Evolutionary conservation across 2,888 invertebrate species (phyloP).

Genomic region (Papilio gigon): DNA sequence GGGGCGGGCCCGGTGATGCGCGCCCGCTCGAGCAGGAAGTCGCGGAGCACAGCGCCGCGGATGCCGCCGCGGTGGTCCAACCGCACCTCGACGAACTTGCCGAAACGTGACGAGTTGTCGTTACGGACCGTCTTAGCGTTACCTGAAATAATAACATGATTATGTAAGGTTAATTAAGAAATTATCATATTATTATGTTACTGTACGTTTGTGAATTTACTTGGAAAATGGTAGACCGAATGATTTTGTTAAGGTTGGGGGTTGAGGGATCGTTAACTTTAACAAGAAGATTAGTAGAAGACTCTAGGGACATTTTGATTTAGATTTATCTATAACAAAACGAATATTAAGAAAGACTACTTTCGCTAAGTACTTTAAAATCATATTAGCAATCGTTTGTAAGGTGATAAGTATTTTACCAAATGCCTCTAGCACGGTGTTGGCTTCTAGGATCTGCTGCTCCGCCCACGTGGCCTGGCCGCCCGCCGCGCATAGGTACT

Average conservation of each 20-base stretch:
- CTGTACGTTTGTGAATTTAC: too few species aligned
- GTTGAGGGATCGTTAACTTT: too few species aligned
- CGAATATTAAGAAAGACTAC: too few species aligned
- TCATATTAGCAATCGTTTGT: slow-evolving; percentile 3
- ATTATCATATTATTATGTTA: slow-evolving; percentile 24
- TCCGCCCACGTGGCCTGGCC: slow-evolving; percentile 92
- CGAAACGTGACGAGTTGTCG: slow-evolving; percentile 96
- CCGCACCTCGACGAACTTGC: slow-evolving; percentile 97
- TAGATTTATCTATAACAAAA: too few species aligned
- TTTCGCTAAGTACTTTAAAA: too few species aligned
- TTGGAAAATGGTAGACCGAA: too few species aligned
- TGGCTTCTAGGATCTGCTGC: slow-evolving; percentile 96
- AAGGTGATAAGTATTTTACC: slow-evolving; percentile 80
- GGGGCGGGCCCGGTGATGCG: slow-evolving; percentile 94
- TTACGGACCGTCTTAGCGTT: slow-evolving; percentile 97
- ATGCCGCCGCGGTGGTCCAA: slow-evolving; percentile 94
- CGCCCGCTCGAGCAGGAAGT: slow-evolving; percentile 94
- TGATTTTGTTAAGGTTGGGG: too few species aligned
- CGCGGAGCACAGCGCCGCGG: slow-evolving; percentile 94
- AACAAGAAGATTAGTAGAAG: too few species aligned
- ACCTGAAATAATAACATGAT: slow-evolving; percentile 76
- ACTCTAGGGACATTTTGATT: too few species aligned
- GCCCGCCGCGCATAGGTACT: slow-evolving; percentile 94
- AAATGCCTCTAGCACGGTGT: slow-evolving; percentile 95
- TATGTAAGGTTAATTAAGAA: slow-evolving; percentile 40